phyloP scores from a whole-genome alignment of 2,888 invertebrate species.

The Caenorhabditis sp. region DNA sequence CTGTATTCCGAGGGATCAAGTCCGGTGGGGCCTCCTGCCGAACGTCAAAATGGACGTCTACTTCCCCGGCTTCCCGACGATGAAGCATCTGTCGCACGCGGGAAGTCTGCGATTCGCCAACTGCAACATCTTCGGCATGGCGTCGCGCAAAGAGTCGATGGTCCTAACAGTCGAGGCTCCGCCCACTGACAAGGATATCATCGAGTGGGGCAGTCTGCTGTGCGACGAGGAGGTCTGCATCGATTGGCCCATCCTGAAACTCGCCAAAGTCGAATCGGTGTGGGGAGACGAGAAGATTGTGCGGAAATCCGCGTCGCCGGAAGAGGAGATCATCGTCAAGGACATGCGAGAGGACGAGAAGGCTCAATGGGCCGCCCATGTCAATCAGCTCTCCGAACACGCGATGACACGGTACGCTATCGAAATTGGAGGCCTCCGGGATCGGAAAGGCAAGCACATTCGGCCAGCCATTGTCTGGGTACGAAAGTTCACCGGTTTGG shows the following conservation, averaged over 20 bases:
- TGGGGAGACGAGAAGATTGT: constrained; percentile 59
- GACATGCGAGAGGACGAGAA: constrained; percentile 61
- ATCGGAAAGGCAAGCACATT: constrained; percentile 14
- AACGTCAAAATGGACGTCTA: constrained; percentile 88
- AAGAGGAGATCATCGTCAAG: constrained; percentile 57
- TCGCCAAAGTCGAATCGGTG: constrained; percentile 63
- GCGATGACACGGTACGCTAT: constrained; percentile 71
- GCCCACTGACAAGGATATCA: constrained; percentile 68
- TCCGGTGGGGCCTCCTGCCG: constrained; percentile 87
- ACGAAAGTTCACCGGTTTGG: constrained; percentile 65
- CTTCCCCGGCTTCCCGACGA: constrained; percentile 94
- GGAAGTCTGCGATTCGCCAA: constrained; percentile 85
- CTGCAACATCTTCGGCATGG: constrained; percentile 93
- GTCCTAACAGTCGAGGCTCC: constrained; percentile 30
- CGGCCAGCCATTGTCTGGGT: constrained; percentile 59
- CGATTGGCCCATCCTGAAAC: constrained; percentile 93
- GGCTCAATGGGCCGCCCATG: constrained; percentile 21
- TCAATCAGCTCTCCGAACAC: constrained; percentile 40
- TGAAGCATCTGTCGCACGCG: constrained; percentile 90
- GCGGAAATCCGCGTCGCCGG: not conserved
- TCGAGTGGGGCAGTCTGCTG: constrained; percentile 86
- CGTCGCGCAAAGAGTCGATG: constrained; percentile 90
- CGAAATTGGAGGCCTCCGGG: constrained; percentile 30
- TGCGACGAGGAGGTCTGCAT: constrained; percentile 90
- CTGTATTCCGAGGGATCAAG: constrained; percentile 83